Evolutionary conservation across 2,113 vertebrate species (phyloP).

Genomic region (Hippotragus niger): DNA sequence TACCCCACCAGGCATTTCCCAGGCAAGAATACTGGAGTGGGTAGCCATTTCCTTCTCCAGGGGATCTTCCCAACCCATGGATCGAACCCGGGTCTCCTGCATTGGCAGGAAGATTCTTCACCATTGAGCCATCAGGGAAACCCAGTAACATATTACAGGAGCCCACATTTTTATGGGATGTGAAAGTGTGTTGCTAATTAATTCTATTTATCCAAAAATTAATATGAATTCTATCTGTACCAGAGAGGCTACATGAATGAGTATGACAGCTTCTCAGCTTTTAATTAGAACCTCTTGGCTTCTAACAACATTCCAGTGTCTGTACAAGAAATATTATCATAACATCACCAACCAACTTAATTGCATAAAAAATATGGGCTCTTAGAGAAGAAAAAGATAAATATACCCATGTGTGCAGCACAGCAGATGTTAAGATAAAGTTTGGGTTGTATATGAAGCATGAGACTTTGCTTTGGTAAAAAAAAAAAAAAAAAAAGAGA

Average conservation of each 20-base stretch:
- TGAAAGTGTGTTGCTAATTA: background rate
- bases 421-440: background rate
- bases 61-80: background rate
- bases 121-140: background rate
- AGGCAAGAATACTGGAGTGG: background rate
- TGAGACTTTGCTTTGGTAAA: background rate
- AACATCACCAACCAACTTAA: background rate
- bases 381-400: background rate
- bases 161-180: background rate
- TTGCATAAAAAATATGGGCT: background rate
- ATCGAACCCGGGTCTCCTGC: background rate
- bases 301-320: background rate
- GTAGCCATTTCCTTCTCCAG: background rate
- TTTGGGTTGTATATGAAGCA: background rate
- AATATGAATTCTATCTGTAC: background rate
- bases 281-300: background rate
- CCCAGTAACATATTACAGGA: background rate
- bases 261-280: background rate
- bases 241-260: background rate
- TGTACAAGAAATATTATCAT: background rate
- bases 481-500: background rate
- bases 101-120: background rate
- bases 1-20: background rate
- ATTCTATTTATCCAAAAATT: background rate
- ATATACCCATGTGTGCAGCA: accelerated